phyloP scores from a whole-genome alignment of 2,888 invertebrate genomes.

The Aplocera efformata region DNA sequence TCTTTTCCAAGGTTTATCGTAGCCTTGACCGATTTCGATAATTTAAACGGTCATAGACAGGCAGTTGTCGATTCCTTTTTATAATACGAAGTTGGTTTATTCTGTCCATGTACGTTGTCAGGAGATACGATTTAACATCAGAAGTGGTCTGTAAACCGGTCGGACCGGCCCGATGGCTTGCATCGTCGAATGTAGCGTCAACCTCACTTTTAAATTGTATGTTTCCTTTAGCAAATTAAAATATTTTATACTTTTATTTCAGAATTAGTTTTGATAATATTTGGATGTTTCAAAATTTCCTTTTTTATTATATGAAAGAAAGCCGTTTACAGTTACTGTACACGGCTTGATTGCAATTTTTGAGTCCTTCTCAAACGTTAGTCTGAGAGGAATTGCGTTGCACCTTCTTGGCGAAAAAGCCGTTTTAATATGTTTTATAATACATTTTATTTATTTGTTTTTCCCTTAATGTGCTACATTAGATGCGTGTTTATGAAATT shows the following conservation, averaged over 20 bases:
- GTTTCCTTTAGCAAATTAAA: constrained; percentile 59
- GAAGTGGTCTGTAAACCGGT: constrained; percentile 72
- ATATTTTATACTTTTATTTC: constrained; percentile 19
- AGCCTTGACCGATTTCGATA: constrained; percentile 16
- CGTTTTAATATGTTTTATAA: no score
- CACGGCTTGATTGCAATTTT: no score
- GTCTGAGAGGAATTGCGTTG: no score
- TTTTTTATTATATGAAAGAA: no score
- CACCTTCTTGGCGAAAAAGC: no score
- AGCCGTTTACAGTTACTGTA: no score
- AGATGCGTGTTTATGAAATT: no score
- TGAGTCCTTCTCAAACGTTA: no score
- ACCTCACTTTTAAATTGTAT: constrained; percentile 61
- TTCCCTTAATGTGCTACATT: no score
- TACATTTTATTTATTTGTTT: no score
- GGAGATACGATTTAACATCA: constrained; percentile 73
- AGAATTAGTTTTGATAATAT: constrained; percentile 17
- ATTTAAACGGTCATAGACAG: constrained; percentile 4
- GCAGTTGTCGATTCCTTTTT: background rate
- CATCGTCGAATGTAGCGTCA: constrained; percentile 58
- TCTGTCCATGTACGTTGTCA: constrained; percentile 58
- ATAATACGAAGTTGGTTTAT: constrained; percentile 38
- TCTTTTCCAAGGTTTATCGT: background rate
- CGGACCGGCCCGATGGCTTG: constrained; percentile 55
- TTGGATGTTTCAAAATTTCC: no score